Base-by-base conservation (phyloP, 2,113 vertebrate genomes). In the Origma solitaria region DNA sequence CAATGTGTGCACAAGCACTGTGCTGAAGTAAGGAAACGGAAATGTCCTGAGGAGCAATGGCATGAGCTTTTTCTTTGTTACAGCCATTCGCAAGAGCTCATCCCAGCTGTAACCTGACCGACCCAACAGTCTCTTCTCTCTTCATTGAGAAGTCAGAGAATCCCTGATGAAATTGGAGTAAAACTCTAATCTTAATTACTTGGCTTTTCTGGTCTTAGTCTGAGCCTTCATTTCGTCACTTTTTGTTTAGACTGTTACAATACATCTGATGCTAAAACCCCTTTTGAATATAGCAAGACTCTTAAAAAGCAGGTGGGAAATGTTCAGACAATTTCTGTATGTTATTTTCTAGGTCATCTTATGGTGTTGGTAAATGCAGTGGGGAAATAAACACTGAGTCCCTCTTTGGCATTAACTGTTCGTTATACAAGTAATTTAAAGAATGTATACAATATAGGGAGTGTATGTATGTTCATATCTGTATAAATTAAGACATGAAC, bases 1-100 rank as follows among this genome's bases (percentile, higher is more conserved):
- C 9, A 30, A 25, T 7, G 20, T 22, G 6, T 24, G 14, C 45
- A 45, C 0, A 2, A 64, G 24, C 19, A 2, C 53, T 35, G 18
- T 20, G n/a, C 22, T 35, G 30, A 57, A 54, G 49, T 40, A 65
- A 80, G 62, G 71, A 86, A 56, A 22, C 21, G 45, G 54, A 53
- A 68, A 51, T 69, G n/a, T 45, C 66, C 58, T 30, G 50, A 86
- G 68, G 54, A 71, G 72, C 61, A 35, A 30, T 3, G 1, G 30
- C 15, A 50, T 23, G 19, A 86, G 25, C 5, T 65, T 86, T 90
- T 77, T 28, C 2, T 66, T 56, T 38, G 38, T 10, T 80, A 27
- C 25, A 28, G 45, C 27, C 78, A n/a, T 86, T 72, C 0, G 1
- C 44, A 53, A 53, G n/a, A 64, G 31, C 10, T 83, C 31, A 37